Conservation (phyloP, 2,113 vertebrate species). For the Callipepla californica region DNA sequence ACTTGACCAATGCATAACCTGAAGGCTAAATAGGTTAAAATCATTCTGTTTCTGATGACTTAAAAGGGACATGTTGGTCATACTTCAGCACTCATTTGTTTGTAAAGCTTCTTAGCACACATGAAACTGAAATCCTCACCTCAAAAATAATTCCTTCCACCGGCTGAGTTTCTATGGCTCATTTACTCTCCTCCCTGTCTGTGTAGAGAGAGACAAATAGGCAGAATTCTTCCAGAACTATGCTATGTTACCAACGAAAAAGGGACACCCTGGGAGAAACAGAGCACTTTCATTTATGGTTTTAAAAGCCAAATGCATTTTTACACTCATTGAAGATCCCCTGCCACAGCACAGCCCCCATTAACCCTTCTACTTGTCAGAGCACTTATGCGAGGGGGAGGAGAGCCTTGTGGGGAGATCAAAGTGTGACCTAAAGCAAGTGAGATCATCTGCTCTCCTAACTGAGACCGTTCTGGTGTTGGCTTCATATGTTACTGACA, state of each 20-base stretch:
- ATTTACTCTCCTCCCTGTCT: conserved; percentile 27
- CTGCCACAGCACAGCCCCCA: background rate
- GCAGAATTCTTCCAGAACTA: conserved; percentile 41
- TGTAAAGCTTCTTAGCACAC: conserved; percentile 37
- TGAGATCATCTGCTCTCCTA: background rate
- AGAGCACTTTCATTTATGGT: background rate
- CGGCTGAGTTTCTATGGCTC: conserved; percentile 33
- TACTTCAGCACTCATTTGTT: conserved; percentile 27
- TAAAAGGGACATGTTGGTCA: conserved; percentile 6
- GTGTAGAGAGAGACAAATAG: conserved; percentile 21
- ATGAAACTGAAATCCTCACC: conserved; percentile 42
- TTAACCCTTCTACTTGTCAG: conserved; percentile 16
- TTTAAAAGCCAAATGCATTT: conserved; percentile 32
- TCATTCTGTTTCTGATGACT: conserved; percentile 21
- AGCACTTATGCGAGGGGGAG: background rate
- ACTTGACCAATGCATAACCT: conserved; percentile 35
- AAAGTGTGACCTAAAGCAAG: background rate
- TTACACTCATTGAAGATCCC: background rate
- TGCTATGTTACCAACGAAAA: background rate
- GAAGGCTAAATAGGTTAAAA: conserved; percentile 50
- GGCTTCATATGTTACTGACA: background rate
- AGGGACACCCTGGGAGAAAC: conserved; percentile 4
- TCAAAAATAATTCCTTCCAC: conserved; percentile 40
- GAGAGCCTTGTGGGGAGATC: background rate
- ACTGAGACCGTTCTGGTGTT: background rate